A percentile compares a stretch with the other conserved stretches of the same genome.
phyloP scores from a whole-genome alignment of 2,113 vertebrate species.

The Tyto alba region DNA sequence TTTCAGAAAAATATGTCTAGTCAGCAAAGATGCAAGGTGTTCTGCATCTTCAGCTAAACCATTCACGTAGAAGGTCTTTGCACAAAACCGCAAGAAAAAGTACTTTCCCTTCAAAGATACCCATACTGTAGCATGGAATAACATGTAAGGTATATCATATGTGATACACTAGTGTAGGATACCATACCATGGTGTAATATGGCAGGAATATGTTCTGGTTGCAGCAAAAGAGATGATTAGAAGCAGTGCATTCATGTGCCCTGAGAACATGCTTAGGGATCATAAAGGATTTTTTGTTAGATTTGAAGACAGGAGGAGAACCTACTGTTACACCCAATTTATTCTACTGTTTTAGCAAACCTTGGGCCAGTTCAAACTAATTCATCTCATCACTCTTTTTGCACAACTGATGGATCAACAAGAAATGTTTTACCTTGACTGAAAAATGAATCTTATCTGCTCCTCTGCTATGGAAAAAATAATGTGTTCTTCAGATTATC shows the following conservation, averaged over 20 bases:
- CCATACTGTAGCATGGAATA: no score
- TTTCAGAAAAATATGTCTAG: neutral
- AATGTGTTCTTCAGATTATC: neutral
- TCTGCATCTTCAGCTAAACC: neutral
- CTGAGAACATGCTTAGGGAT: neutral
- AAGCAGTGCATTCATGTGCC: neutral
- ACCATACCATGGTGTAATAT: neutral
- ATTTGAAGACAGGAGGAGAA: neutral
- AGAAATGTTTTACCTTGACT: neutral
- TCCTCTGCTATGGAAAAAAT: neutral
- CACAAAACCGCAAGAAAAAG: neutral
- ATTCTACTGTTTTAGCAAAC: neutral
- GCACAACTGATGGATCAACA: neutral
- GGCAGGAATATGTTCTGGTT: neutral
- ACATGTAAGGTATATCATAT: neutral
- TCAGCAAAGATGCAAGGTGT: neutral
- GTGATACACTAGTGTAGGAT: neutral
- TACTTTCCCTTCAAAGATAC: neutral
- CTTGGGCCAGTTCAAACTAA: neutral
- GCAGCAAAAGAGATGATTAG: neutral
- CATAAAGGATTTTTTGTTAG: neutral
- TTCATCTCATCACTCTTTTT: neutral
- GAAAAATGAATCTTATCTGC: neutral
- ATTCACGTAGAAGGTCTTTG: accelerated
- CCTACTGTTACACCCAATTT: neutral